A percentile compares a stretch with the other conserved stretches of the same genome.
Conservation (phyloP, 2,113 vertebrate genomes). For the Ciconia maguari region DNA sequence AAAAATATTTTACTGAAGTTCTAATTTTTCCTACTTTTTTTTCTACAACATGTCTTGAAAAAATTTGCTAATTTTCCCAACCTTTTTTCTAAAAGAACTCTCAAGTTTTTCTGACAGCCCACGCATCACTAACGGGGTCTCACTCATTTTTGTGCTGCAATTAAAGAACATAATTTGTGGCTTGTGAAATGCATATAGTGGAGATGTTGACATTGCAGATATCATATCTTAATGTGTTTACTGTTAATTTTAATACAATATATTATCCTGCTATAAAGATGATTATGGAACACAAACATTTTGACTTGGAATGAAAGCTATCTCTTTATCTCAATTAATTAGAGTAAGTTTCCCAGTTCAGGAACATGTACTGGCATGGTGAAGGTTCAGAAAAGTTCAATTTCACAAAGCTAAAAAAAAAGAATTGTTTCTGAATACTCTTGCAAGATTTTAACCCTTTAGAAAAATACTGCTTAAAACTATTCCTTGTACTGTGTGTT, state of each 20-base stretch:
- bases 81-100: not conserved
- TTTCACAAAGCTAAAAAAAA: not conserved
- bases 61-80: not conserved
- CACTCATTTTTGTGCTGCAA: not conserved
- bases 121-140: accelerated
- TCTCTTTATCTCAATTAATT: not conserved
- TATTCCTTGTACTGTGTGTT: not conserved
- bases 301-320: not conserved
- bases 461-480: not conserved
- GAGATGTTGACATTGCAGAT: not conserved
- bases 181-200: not conserved
- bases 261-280: not conserved
- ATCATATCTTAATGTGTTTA: not conserved
- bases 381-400: not conserved
- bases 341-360: not conserved
- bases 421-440: not conserved
- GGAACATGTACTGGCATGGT: not conserved
- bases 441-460: not conserved
- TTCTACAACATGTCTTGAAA: not conserved
- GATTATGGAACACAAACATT: not conserved
- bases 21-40: not conserved
- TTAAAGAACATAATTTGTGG: not conserved
- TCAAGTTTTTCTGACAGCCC: not conserved
- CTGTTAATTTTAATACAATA: not conserved
- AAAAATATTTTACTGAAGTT: not conserved